Evolutionary conservation across 2,888 invertebrate species (phyloP).

Genomic region (Scaptomyza flava): DNA sequence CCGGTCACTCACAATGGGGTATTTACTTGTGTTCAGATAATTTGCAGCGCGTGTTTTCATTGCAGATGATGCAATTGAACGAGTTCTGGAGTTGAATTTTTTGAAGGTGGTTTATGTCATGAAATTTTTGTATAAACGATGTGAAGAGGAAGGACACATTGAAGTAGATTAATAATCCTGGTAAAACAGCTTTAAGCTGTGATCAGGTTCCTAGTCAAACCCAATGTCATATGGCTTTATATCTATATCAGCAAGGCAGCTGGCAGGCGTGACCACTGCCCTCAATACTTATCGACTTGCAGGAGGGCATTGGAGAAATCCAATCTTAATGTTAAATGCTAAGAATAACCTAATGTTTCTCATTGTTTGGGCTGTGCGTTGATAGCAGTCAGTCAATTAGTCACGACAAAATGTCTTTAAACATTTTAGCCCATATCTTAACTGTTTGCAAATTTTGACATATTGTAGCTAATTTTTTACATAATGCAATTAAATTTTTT

Average conservation of each 20-base stretch:
- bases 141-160: background rate
- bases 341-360: too few species aligned
- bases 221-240: too few species aligned
- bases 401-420: background rate
- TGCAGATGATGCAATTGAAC: conserved; percentile 45
- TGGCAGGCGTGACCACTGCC: too few species aligned
- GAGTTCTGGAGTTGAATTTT: background rate
- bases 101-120: background rate
- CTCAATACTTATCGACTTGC: too few species aligned
- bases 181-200: too few species aligned
- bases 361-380: too few species aligned
- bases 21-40: conserved; percentile 14
- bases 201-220: too few species aligned
- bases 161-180: background rate
- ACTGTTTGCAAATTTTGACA: conserved; percentile 7
- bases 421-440: background rate
- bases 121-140: background rate
- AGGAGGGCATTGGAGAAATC: too few species aligned
- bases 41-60: conserved; percentile 48
- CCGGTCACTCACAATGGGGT: conserved; percentile 28
- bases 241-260: too few species aligned
- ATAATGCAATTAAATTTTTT: conserved; percentile 12
- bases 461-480: conserved; percentile 5
- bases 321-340: too few species aligned
- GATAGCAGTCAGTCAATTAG: background rate